phyloP scores from a whole-genome alignment of 2,113 vertebrate genomes.

The Hippolais icterina region DNA sequence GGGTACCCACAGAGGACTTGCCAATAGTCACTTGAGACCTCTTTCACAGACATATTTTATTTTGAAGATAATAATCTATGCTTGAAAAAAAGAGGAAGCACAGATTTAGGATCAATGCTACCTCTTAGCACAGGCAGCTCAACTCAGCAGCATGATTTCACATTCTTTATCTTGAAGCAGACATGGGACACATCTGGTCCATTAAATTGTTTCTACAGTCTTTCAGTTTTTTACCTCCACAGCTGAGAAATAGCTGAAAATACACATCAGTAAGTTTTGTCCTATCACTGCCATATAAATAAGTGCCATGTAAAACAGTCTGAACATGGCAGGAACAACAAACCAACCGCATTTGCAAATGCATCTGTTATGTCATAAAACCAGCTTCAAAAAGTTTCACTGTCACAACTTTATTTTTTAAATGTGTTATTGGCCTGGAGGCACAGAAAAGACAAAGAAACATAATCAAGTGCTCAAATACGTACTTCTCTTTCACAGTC shows the following conservation, averaged over 20 bases:
- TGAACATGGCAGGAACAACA: neutral
- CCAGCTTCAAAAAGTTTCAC: neutral
- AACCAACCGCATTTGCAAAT: neutral
- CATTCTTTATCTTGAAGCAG: neutral
- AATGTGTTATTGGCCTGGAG: neutral
- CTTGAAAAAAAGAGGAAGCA: neutral
- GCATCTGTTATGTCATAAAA: neutral
- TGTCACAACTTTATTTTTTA: neutral
- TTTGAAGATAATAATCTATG: neutral
- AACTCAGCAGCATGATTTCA: neutral
- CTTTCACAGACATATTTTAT: neutral
- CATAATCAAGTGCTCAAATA: neutral
- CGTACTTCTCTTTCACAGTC: conserved; percentile 88
- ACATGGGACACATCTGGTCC: neutral
- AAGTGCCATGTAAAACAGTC: neutral
- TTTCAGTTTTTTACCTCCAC: neutral
- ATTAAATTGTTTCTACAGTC: neutral
- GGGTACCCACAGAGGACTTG: neutral
- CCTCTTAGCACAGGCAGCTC: neutral
- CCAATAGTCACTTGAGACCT: neutral
- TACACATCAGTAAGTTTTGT: neutral
- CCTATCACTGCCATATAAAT: neutral
- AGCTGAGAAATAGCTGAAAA: neutral
- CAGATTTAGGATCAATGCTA: neutral
- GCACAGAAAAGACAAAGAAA: neutral